Evolutionary conservation across 2,113 vertebrate species (phyloP), one percentile per base, ranked within the genome.

Genomic region (Antechinus stuartii): DNA sequence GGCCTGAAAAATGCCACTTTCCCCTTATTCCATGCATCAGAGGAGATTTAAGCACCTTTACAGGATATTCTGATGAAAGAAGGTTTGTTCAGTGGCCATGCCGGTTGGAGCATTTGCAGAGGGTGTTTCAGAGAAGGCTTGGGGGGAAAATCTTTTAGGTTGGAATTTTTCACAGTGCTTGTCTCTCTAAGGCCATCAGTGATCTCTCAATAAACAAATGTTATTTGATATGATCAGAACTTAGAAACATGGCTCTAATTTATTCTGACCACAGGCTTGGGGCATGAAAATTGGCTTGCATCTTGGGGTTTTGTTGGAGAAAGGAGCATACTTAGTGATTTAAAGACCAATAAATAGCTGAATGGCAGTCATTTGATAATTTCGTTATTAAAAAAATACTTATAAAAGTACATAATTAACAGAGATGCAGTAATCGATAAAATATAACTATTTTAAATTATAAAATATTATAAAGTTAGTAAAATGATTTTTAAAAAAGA

Each of bases 131-230:
- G 96, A 93, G 94, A 94, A 96, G 26, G 61, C 49, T 97, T 97
- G 89, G 95, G 96, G 95, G 96, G 97, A 97, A 96, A 96, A 93
- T 56, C 92, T 92, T 97, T 97, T 94, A 93, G 94, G 92, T 52
- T 68, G 95, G 93, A 92, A 54, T 54, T 96, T 95, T 96, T 95
- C 53, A 90, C 47, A 96, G 24, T 23, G 27, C 92, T 95, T 76
- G 25, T 90, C 94, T 97, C 94, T 92, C 94, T 95, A 93, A 91
- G 97, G 0, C 25, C 96, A 93, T 96, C 96, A 89, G 49, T 96
- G 96, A 92, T 93, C 94, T 95, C 90, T 96, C 91, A 95, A 95
- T 94, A 96, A 89, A 95, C 61, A 94, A 68, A 0, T 50, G 89
- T 54, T 27, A n/a, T 97, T 96, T 96, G 92, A 93, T 91, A 57